Evolutionary conservation across 2,113 vertebrate genomes (phyloP).

Genomic region (Cygnus atratus): DNA sequence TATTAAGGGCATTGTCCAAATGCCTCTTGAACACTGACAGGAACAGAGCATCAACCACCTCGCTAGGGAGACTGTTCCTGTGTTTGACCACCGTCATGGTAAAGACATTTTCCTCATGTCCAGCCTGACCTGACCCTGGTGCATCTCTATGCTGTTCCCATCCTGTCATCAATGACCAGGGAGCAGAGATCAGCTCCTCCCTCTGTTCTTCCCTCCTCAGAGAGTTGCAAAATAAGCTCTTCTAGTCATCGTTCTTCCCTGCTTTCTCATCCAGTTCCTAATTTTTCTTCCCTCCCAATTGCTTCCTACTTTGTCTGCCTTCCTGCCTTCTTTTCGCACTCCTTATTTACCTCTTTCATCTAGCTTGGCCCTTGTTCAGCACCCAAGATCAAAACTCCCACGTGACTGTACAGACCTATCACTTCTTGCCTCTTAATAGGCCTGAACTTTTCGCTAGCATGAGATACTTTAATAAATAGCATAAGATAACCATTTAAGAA

Average conservation of each 20-base stretch:
- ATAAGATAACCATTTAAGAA: not conserved
- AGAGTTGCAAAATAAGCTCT: not conserved
- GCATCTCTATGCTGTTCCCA: too few species aligned
- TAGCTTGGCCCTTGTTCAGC: not conserved
- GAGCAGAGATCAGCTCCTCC: too few species aligned
- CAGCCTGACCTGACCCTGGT: too few species aligned
- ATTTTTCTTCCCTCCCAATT: not conserved
- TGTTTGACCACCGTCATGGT: too few species aligned
- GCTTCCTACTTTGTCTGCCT: not conserved
- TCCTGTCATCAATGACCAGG: too few species aligned
- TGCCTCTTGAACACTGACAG: too few species aligned
- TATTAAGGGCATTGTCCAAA: too few species aligned
- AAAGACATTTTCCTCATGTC: too few species aligned
- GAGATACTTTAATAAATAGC: not conserved
- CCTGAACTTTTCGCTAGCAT: not conserved
- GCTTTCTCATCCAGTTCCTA: not conserved
- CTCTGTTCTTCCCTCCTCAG: too few species aligned
- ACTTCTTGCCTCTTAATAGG: not conserved
- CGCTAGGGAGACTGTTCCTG: too few species aligned
- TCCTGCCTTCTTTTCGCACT: not conserved
- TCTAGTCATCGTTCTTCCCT: not conserved
- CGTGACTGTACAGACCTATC: not conserved
- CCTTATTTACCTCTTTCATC: not conserved
- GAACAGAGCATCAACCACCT: too few species aligned
- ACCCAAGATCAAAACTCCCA: not conserved